Evolutionary conservation across 2,797 vertebrate genomes (phyloP).

Genomic region (Halcyon chelicuti): DNA sequence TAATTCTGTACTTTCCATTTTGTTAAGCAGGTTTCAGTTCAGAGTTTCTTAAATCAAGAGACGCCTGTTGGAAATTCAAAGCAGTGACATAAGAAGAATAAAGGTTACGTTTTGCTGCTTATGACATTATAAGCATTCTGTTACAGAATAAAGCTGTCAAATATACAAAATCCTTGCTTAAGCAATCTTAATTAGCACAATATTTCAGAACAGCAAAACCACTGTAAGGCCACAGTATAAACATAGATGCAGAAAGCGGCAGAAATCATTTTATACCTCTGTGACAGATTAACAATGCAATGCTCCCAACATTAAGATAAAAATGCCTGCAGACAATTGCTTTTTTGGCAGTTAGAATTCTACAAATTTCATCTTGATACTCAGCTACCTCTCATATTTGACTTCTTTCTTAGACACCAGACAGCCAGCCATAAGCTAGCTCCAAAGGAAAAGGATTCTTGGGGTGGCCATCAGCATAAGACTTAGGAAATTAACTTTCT

Average conservation of each 20-base stretch:
- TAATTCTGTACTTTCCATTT: background rate
- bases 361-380: background rate
- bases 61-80: background rate
- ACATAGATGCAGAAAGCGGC: background rate
- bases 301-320: background rate
- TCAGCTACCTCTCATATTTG: background rate
- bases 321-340: background rate
- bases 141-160: background rate
- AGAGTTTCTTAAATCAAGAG: background rate
- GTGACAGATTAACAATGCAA: background rate
- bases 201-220: background rate
- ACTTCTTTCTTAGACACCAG: background rate
- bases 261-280: background rate
- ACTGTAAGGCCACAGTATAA: background rate
- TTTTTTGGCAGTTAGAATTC: background rate
- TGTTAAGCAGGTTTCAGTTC: background rate
- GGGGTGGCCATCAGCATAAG: background rate
- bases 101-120: background rate
- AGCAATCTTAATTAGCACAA: background rate
- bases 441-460: background rate
- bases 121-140: background rate
- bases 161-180: background rate
- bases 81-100: background rate
- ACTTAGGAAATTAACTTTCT: background rate
- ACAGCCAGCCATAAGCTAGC: background rate